Evolutionary conservation across 2,113 vertebrate species (phyloP), one percentile per base, ranked within the genome.

Genomic region (Lepus europaeus): DNA sequence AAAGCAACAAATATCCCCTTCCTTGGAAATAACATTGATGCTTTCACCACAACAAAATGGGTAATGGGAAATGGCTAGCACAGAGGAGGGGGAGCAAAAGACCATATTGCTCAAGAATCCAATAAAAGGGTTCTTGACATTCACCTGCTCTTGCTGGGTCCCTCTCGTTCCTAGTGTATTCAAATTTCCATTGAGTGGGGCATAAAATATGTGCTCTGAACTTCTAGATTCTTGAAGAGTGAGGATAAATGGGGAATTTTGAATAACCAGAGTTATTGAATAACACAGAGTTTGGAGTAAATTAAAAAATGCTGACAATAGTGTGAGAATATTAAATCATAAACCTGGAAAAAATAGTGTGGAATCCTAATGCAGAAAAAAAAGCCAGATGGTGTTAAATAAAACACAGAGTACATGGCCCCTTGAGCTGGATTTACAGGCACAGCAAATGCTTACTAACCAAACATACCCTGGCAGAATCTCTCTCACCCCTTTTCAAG

Each of bases 131-230:
- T 83, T 73, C 49, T 87, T 85, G 68, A 87, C 33, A 88, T 81
- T 85, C 11, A 94, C 16, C 25, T 83, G n/a, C 61, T 87, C n/a
- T 96, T 70, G 10, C 61, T 31, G 51, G 69, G 22, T 82, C 22
- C 19, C 27, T 66, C 80, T 88, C 19, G 31, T 49, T 61, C 66
- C 31, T 63, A 56, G 9, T 81, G 31, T 56, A 61, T 91, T 92
- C 59, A 95, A 23, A 77, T 90, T 95, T 86, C 81, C 27, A 31
- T 13, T 92, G 51, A 86, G 17, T 51, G 27, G n/a, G n/a, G 82
- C 25, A 64, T 33, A 53, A 83, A 86, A 16, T 70, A n/a, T 29
- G 20, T 80, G 39, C 45, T 95, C 49, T 78, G 81, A 95, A 72
- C 31, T 84, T 19, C 39, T 13, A 1, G 49, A 3, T 81, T n/a